Conservation (phyloP, 2,113 vertebrate species). For the Amblyornis subalaris region DNA sequence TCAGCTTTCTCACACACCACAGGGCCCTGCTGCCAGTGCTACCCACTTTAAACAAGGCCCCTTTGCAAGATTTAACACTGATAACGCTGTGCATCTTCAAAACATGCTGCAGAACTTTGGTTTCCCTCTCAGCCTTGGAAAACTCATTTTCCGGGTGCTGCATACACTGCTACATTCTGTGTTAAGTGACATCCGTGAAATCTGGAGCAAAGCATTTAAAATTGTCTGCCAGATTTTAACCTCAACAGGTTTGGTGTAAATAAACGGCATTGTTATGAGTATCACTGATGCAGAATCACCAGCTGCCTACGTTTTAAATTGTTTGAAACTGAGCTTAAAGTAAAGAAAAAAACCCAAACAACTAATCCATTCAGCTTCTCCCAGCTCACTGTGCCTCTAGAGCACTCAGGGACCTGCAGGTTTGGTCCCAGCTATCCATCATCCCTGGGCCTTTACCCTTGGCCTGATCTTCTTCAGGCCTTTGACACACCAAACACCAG, state of each 20-base stretch:
- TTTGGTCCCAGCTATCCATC: background rate
- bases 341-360: no score
- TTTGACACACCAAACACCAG: background rate
- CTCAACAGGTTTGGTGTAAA: background rate
- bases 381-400: background rate
- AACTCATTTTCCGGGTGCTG: background rate
- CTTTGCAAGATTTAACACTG: background rate
- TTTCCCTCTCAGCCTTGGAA: background rate
- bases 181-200: rapidly evolving
- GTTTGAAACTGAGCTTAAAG: background rate
- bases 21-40: rapidly evolving
- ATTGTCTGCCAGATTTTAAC: background rate
- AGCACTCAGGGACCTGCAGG: background rate
- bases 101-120: background rate
- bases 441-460: background rate
- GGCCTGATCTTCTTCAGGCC: background rate
- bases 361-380: rapidly evolving
- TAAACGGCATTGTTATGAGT: background rate
- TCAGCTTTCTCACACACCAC: background rate
- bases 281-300: background rate
- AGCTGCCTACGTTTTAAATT: background rate
- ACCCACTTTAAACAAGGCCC: background rate
- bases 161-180: background rate
- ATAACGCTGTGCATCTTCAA: background rate
- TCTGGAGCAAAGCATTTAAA: background rate